Evolutionary conservation across 1,140 invertebrate species (phyloP), one percentile per base, ranked within the genome.

Genomic region (Coptotermes formosanus): DNA sequence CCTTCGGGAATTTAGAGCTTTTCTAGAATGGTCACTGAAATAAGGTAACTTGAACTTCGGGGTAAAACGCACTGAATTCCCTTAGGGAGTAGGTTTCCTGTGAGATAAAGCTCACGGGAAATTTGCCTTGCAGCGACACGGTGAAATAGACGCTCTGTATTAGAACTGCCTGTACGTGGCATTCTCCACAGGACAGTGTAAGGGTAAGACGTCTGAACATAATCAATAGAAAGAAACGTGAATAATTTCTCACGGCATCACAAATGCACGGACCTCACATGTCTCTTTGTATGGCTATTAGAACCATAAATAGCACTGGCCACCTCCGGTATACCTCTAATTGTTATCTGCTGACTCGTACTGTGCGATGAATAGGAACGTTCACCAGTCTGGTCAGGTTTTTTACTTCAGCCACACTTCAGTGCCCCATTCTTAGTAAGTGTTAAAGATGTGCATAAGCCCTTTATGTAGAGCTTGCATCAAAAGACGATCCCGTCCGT

Each of bases 221-320:
- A 21, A 55, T 55, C 11, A 55, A 21, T 55, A 16, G 1, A 55
- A 55, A 16, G 19, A 48, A 55, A 21, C 16, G 4, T 16, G 52
- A 55, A 55, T 55, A 21, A 55, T 19, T 75, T 75, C 64, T 30
- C 64, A 75, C 64, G 64, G 64, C 64, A 75, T 75, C 21, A 16
- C 14, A 8, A n/a, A 23, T 64, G 9, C 45, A 48, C 45, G 45
- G 52, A 55, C 52, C 52, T 21, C 52, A 14, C 64, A 75, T 75
- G 25, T 75, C 64, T 75, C 38, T 75, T 75, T 75, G 64, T 75
- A 30, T 75, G 64, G n/a, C 64, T 75, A 75, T 75, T 75, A 75
- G 64, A 30, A 9, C 25, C 64, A 75, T 75, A 75, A 75, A 75
- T 64, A 23, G n/a, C 30, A 30, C 52, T 19, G 19, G 25, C n/a